Percentiles rank a stretch among this genome's conserved stretches.
Evolutionary conservation across 2,888 invertebrate genomes (phyloP).

Genomic region (Macrophya alboannulata): DNA sequence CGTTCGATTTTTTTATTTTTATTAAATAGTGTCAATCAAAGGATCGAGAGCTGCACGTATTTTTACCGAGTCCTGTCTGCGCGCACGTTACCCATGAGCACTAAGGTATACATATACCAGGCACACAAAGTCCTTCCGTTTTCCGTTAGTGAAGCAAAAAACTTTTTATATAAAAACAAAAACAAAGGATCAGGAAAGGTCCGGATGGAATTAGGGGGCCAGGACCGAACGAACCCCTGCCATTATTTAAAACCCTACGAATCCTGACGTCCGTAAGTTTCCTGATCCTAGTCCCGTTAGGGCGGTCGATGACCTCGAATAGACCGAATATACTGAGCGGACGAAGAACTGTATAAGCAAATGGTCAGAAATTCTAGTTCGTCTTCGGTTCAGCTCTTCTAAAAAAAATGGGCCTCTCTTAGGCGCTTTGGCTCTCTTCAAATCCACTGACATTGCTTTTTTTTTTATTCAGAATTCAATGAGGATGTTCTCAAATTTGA

Average conservation of each 20-base stretch:
- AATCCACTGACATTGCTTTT: too few relatives aligned
- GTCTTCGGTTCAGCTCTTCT: too few relatives aligned
- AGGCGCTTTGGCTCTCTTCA: neutral
- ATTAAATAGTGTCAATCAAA: neutral
- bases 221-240: neutral
- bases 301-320: neutral
- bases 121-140: neutral
- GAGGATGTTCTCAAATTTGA: neutral
- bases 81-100: too few relatives aligned
- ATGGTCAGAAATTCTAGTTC: neutral
- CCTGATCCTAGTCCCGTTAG: neutral
- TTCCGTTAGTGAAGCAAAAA: constrained; percentile 40
- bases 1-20: too few relatives aligned
- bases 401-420: neutral
- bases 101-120: too few relatives aligned
- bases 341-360: neutral
- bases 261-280: constrained; percentile 2
- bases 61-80: too few relatives aligned
- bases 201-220: neutral
- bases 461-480: too few relatives aligned
- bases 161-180: constrained; percentile 16
- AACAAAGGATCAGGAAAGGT: neutral
- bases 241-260: constrained; percentile 13
- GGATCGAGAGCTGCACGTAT: neutral
- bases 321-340: neutral